These are phyloP conservation scores for Pogonomyrmex californicus DNA, from an alignment of 1,140 invertebrate species.

Conservation along the genomic window DNA sequence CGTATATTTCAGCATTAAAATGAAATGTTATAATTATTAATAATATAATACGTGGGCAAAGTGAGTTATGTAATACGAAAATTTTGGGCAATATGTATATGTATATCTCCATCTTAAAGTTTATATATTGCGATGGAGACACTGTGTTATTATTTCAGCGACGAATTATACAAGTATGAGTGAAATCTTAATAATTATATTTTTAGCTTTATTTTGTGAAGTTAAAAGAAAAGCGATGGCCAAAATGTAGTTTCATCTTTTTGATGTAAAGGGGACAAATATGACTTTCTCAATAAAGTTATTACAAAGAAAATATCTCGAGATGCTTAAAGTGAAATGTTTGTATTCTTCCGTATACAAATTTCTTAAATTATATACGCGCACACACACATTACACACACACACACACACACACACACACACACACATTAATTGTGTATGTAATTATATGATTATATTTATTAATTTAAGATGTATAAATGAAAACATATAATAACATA, in stretches of 20 bases:
- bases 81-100: conserved; percentile 29
- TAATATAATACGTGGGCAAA: not conserved
- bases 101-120: conserved; percentile 23
- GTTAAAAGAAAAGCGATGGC: conserved; percentile 33
- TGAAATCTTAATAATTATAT: conserved; percentile 35
- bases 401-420: too few species aligned
- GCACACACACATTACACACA: too few species aligned
- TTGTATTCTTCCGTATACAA: not conserved
- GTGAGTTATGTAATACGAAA: conserved; percentile 7
- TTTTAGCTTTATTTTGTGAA: conserved; percentile 33
- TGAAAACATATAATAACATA: too few species aligned
- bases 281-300: conserved; percentile 65
- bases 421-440: too few species aligned
- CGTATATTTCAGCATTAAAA: conserved; percentile 36
- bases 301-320: conserved; percentile 22
- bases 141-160: conserved; percentile 15
- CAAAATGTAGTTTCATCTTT: conserved; percentile 62
- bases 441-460: too few species aligned
- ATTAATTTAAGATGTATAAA: too few species aligned
- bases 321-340: not conserved
- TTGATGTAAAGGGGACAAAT: conserved; percentile 39
- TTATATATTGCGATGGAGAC: not conserved
- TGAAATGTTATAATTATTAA: conserved; percentile 32
- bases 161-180: conserved; percentile 24
- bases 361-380: not conserved